Evolutionary conservation across 2,888 invertebrate species (phyloP), one percentile per base, ranked within the genome.

Genomic region (Sarcophaga caerulescens): DNA sequence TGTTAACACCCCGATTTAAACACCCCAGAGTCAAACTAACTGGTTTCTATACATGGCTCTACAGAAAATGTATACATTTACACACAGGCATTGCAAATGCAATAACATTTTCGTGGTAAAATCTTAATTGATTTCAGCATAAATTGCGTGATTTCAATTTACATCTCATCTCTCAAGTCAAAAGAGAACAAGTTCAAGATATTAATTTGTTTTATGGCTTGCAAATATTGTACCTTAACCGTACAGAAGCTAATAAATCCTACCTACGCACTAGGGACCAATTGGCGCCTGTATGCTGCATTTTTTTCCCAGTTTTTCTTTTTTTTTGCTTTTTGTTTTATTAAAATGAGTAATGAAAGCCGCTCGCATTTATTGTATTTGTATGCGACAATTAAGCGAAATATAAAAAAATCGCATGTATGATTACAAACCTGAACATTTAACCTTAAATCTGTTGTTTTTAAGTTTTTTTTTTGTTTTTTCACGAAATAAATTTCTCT

Each of bases 101-200:
- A 75, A 74, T 70, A 19, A 84, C 84, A 79, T 84, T 88, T 89
- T 88, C 89, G 1, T 52, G 90, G 88, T 88, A 89, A 89, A 89
- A 85, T 81, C 85, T 89, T 90, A 91, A 91, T 91, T 91, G 91
- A 90, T 90, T 90, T 89, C 85, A 87, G 83, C 88, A 88, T 85
- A 87, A 87, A 87, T 81, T 87, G 88, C 89, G 88, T 88, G 88
- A 87, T 85, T 87, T 84, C 81, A 88, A 87, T 85, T 86, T 88
- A 84, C 85, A 69, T 66, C 63, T 76, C 73, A 69, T 47, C 63
- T 47, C 63, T 71, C 11, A 57, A 63, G 76, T 65, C 59, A 66
- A 77, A 35, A 75, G 35, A 19, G 74, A 84, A 84, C 79, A 79
- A 69, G 70, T 79, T 79, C 35, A 12, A 23, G 68, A 78, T 74